phyloP scores from a whole-genome alignment of 30 jellyfish, hydroid and myxozoan genomes.

The Phacellophora camtschatica region DNA sequence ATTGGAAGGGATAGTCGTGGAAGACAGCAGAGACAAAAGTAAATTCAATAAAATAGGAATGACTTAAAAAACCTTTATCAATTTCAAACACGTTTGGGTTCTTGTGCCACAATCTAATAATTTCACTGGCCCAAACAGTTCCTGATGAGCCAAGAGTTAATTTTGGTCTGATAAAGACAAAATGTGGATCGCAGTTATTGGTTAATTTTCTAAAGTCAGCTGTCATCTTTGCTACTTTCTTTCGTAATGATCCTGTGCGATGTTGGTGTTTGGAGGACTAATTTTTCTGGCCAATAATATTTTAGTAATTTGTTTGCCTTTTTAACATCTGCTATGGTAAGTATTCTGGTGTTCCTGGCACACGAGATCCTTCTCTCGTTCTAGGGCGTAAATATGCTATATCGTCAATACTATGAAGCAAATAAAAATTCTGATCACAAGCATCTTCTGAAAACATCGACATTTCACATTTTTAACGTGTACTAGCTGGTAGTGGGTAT shows the following conservation, averaged over 20 bases:
- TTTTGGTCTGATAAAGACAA: not conserved
- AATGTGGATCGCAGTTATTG: not conserved
- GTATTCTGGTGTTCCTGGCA: not conserved
- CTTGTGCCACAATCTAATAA: not conserved
- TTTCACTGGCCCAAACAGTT: not conserved
- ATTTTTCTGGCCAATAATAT: not conserved
- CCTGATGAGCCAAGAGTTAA: not conserved
- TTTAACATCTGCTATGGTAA: not conserved
- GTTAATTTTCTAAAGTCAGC: not conserved
- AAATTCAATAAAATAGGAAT: not conserved
- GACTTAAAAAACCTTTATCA: not conserved
- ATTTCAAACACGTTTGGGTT: not conserved
- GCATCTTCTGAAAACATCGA: not conserved
- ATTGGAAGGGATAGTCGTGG: not conserved
- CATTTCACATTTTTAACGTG: constrained; percentile 23
- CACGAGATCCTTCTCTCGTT: too few relatives aligned
- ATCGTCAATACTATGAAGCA: constrained; percentile 2
- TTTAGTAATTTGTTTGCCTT: not conserved
- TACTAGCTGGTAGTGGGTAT: constrained; percentile 10
- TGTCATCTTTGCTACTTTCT: not conserved
- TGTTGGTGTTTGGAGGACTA: not conserved
- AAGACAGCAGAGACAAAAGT: not conserved
- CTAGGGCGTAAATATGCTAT: constrained; percentile 19
- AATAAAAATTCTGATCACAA: not conserved
- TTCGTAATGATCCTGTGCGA: not conserved